Base-by-base conservation (phyloP, 2,797 vertebrate species). In the Muscicapa comitata region DNA sequence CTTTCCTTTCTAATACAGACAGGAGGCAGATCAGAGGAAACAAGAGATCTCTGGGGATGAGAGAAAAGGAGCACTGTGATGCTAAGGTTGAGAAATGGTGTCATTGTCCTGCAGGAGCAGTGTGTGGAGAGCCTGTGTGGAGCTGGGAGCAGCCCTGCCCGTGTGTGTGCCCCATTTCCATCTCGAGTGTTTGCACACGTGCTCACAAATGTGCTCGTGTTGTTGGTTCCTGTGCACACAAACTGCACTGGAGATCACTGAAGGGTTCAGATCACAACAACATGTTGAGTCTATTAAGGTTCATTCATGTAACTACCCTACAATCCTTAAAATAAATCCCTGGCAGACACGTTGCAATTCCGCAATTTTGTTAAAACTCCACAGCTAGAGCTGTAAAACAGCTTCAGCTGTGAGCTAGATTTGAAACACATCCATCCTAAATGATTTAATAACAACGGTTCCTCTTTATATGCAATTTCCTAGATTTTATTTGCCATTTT, bases 401-500 rank as follows among this genome's bases (percentile, higher is more conserved):
- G 81, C 87, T 95, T 96, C 91, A 77, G 43, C 91, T 96, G 85
- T 89, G 94, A 96, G 72, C 84, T 83, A 74, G 80, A 95, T 93
- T 97, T 93, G 86, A 95, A 96, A 90, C 94, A 93, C 35, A 77
- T 70, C 62, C 92, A 51, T 86, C 54, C 89, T 89, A 85, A 92
- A 93, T 92, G 87, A 88, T 96, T 94, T 96, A 95, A 92, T 94
- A 94, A 77, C 91, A 91, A 72, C 4, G 1, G 91, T 92, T 94
- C 75, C 78, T 92, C 75, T 92, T 95, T 91, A 91, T 91, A 92
- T 88, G 82, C 89, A 90, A 66, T 94, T 95, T 92, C 90, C 75
- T 79, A 92, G 67, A 91, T 89, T 96, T 96, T 96, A 93, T 96
- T 96, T 95, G 92, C 87, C 86, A 77, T 94, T 95, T 94, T 93